phyloP scores from a whole-genome alignment of 2,113 vertebrate genomes.

The Pelecanus crispus region DNA sequence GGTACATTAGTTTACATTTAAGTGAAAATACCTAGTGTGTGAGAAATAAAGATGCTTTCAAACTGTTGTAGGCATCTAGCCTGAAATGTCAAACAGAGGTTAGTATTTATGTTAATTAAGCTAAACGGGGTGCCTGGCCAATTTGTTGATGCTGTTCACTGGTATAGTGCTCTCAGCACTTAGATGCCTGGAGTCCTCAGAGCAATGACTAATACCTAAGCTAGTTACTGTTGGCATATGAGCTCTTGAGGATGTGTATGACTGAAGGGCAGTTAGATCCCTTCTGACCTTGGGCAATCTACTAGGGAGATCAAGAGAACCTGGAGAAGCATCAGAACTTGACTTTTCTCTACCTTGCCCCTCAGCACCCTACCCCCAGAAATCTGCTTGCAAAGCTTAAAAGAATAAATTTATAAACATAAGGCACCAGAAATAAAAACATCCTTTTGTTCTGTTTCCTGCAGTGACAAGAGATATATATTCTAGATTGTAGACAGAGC shows the following conservation, averaged over 20 bases:
- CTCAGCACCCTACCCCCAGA: neutral
- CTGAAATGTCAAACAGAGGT: slow-evolving; percentile 29
- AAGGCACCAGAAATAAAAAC: slow-evolving; percentile 67
- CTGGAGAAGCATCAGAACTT: neutral
- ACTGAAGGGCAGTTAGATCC: neutral
- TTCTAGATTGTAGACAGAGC: slow-evolving; percentile 64
- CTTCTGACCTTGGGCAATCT: neutral
- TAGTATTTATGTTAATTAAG: slow-evolving; percentile 29
- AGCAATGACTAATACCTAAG: neutral
- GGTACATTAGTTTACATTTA: slow-evolving; percentile 46
- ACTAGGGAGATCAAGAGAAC: neutral
- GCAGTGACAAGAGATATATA: slow-evolving; percentile 67
- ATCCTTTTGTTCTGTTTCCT: slow-evolving; percentile 61
- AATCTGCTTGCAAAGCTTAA: neutral
- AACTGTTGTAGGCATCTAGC: neutral
- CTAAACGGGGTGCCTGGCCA: neutral
- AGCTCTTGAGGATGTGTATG: neutral
- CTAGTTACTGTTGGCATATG: neutral
- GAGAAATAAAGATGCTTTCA: slow-evolving; percentile 38
- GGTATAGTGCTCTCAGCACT: neutral
- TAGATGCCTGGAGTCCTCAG: neutral
- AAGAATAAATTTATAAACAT: slow-evolving; percentile 67
- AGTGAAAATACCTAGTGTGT: slow-evolving; percentile 10
- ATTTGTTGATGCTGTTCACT: neutral
- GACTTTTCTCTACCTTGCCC: neutral